Percentiles rank a stretch among this genome's conserved stretches.
phyloP scores from a whole-genome alignment of 23 tunicate species.

The Halocynthia roretzi region DNA sequence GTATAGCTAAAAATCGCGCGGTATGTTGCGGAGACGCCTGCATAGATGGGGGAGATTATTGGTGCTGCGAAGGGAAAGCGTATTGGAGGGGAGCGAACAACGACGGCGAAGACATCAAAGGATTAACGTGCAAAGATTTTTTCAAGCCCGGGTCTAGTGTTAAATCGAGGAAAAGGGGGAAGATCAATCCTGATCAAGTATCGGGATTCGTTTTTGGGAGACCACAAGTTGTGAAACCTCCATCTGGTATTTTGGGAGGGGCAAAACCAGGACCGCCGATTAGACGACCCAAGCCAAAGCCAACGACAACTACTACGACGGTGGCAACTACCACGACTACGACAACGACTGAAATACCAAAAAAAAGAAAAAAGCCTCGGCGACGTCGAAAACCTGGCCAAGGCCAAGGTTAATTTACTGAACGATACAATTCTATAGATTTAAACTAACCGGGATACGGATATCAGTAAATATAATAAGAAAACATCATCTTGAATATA shows the following conservation, averaged over 20 bases:
- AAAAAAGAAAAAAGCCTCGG: too few relatives aligned
- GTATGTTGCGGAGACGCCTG: constrained; percentile 83
- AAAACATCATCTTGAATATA: too few relatives aligned
- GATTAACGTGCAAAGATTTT: constrained; percentile 50
- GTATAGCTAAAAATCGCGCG: constrained; percentile 60
- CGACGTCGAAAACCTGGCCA: too few relatives aligned
- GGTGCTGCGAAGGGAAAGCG: constrained; percentile 83
- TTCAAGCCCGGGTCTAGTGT: constrained; percentile 9
- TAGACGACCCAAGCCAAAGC: background rate
- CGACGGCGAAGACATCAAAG: constrained; percentile 41
- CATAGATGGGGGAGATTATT: constrained; percentile 68
- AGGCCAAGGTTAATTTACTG: too few relatives aligned
- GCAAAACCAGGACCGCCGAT: background rate
- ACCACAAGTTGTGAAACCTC: background rate
- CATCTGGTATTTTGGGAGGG: background rate
- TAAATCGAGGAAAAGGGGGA: too few relatives aligned
- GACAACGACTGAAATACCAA: background rate
- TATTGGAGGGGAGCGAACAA: constrained; percentile 52
- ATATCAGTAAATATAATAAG: too few relatives aligned
- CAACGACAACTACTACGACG: background rate
- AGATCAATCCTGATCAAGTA: background rate
- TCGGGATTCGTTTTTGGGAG: background rate
- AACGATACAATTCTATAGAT: too few relatives aligned
- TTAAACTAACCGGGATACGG: too few relatives aligned
- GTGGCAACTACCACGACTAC: background rate